phyloP scores from a whole-genome alignment of 1,140 invertebrate genomes.

The Aleiodes sp. region DNA sequence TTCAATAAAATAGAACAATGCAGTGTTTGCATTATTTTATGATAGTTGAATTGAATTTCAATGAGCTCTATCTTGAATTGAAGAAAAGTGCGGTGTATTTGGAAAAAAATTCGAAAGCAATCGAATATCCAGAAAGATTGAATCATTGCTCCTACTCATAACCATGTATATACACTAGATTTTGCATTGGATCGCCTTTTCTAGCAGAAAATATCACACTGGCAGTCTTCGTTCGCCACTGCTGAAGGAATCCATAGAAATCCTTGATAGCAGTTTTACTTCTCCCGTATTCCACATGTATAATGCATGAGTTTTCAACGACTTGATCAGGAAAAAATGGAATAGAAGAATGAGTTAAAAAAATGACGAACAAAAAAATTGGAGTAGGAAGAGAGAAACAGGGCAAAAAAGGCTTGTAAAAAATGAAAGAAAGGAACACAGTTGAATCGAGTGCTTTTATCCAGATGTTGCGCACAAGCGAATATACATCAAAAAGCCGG shows the following conservation, averaged over 20 bases:
- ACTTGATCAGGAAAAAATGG: conserved; percentile 22
- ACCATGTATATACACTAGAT: too few relatives aligned
- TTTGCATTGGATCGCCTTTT: background rate
- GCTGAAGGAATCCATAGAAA: conserved; percentile 10
- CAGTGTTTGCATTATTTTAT: too few relatives aligned
- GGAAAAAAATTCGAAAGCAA: too few relatives aligned
- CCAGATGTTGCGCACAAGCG: conserved; percentile 12
- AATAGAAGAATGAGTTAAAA: background rate
- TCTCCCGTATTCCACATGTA: background rate
- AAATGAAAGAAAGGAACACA: background rate
- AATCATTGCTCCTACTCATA: too few relatives aligned
- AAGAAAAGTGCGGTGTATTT: too few relatives aligned
- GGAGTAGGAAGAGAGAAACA: background rate
- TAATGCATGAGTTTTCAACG: conserved; percentile 23
- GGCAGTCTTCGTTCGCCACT: too few relatives aligned
- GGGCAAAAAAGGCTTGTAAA: conserved; percentile 10
- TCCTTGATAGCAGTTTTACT: conserved; percentile 24
- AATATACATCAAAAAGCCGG: conserved; percentile 17
- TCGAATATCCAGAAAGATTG: too few relatives aligned
- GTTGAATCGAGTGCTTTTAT: conserved; percentile 12
- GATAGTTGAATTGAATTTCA: too few relatives aligned
- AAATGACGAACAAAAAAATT: background rate
- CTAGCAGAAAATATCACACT: background rate
- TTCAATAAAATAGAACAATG: too few relatives aligned
- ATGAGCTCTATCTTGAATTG: too few relatives aligned